A percentile compares a stretch with the other conserved stretches of the same genome.
Conservation (phyloP, 1,140 invertebrate species). For the Babylonia areolata region DNA sequence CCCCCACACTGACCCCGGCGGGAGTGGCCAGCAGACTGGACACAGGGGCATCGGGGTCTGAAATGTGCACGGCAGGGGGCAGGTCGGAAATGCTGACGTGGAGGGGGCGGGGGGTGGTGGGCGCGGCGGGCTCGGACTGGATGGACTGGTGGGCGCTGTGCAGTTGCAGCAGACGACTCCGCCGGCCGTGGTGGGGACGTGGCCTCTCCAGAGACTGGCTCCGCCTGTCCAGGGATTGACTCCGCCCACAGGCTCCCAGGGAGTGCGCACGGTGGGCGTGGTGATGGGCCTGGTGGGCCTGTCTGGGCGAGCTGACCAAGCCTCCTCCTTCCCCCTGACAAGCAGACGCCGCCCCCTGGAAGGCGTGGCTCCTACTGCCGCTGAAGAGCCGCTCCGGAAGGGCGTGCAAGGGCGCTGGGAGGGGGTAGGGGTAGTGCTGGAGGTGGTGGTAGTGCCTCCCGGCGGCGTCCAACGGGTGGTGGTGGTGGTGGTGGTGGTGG, state of each 20-base stretch:
- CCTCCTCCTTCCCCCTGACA: background rate
- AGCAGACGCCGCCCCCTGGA: background rate
- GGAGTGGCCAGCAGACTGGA: conserved; percentile 7
- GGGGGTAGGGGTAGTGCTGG: background rate
- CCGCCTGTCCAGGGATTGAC: conserved; percentile 9
- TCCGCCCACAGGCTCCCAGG: conserved; percentile 11
- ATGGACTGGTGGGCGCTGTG: conserved; percentile 32
- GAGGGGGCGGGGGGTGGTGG: conserved; percentile 15
- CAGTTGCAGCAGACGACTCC: conserved; percentile 15
- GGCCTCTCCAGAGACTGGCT: conserved; percentile 23
- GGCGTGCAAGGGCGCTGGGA: background rate
- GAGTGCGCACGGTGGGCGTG: background rate
- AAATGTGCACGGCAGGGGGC: conserved; percentile 31
- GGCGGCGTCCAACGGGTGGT: background rate
- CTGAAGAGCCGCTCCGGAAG: background rate
- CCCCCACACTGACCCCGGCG: background rate
- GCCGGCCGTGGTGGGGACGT: conserved; percentile 15
- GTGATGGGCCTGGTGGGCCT: background rate
- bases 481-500: background rate
- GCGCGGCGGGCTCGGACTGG: background rate
- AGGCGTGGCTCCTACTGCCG: conserved; percentile 25
- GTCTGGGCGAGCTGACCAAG: background rate
- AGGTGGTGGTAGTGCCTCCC: conserved; percentile 1
- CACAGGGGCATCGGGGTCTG: conserved; percentile 23
- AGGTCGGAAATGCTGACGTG: conserved; percentile 40